Base-by-base conservation (phyloP, 2,888 invertebrate genomes). In the Leptodirus hochenwartii region DNA sequence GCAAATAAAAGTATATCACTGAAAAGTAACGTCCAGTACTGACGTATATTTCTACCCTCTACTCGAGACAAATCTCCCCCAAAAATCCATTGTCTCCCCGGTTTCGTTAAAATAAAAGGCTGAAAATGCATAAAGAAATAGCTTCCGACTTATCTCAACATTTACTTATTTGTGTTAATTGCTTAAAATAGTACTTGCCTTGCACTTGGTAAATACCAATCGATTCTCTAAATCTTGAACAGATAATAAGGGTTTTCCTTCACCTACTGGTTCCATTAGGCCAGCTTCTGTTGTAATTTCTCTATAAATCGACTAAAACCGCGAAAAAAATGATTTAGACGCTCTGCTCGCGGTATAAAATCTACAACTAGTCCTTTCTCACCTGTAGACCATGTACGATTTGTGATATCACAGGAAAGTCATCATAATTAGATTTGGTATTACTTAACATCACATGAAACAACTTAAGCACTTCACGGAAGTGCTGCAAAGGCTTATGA, bases 121-220 rank as follows among this genome's bases (percentile, higher is more conserved):
- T 74, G 51, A 6, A 57, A 58, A 27, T 31, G 33, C 23, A 9
- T 26, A 10, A 26, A 8, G 15, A 26, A 5, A 8, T 10, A 26
- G 5, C 16, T 31, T 11, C 8, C 17, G 6, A 27, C 24, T 29
- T 4, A 30, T 4, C 3, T 2, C 8, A 4, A 3, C n/a, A 11
- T 20, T 20, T 20, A n/a, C n/a, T 8, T 8, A 8, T n/a, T 20
- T 20, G 20, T 8, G 6, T 8, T 20, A 6, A 8, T n/a, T 20
- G 20, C n/a, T 20, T 8, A 20, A 8, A 20, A 8, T 20, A 20
- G 8, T 6, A 10, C 48, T 49, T 47, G 74, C 74, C 64, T 81
- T 84, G 63, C 84, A 85, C 56, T 81, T 75, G 45, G 85, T 85
- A 60, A 87, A 87, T 43, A 87, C 85, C 51, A 87, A 66, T 44